phyloP scores from a whole-genome alignment of 2,113 vertebrate species.

The Gallinago media region DNA sequence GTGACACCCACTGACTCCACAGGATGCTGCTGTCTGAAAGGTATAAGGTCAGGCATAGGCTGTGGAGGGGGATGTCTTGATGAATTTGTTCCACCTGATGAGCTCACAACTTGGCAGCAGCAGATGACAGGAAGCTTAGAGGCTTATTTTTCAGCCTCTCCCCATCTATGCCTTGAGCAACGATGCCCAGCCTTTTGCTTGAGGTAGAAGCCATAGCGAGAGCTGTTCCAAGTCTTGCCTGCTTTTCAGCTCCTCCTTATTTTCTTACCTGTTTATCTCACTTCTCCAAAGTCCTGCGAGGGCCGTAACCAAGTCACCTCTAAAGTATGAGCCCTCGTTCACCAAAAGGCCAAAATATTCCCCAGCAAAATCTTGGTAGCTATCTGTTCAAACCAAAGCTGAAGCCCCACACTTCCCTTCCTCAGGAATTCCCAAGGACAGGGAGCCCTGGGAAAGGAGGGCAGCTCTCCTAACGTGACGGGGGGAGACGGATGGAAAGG shows the following conservation, averaged over 20 bases:
- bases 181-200: background rate
- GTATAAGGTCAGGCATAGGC: background rate
- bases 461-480: background rate
- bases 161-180: background rate
- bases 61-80: background rate
- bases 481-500: background rate
- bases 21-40: background rate
- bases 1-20: background rate
- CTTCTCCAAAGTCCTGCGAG: background rate
- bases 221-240: background rate
- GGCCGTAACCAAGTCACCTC: background rate
- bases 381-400: background rate
- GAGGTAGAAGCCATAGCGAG: background rate
- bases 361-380: background rate
- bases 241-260: background rate
- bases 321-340: background rate
- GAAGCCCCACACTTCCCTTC: background rate
- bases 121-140: background rate
- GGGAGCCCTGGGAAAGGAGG: background rate
- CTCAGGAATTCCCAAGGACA: background rate
- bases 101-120: background rate
- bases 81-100: background rate
- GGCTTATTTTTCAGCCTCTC: background rate
- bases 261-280: background rate
- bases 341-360: background rate